Conservation (phyloP, 2,113 vertebrate species). For the Hippocampus mohnikei region DNA sequence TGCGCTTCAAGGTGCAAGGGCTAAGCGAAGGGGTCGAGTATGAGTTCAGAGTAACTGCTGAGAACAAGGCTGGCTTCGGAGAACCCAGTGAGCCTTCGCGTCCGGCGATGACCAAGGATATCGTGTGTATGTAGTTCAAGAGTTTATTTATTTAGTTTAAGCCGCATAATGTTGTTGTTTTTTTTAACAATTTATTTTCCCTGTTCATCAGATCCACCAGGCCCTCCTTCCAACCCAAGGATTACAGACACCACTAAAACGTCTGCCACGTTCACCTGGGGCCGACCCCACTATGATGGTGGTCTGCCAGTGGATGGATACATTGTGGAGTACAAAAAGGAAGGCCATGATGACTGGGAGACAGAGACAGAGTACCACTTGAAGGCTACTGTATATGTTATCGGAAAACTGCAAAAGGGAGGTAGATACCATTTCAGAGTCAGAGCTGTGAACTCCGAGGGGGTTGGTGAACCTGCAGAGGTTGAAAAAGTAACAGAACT, state of each 20-base stretch:
- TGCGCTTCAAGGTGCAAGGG: slow-evolving; percentile 92
- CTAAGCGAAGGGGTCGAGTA: slow-evolving; percentile 92
- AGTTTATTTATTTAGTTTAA: neutral
- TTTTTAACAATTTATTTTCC: neutral
- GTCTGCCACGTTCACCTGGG: slow-evolving; percentile 88
- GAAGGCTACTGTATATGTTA: slow-evolving; percentile 87
- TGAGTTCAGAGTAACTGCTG: slow-evolving; percentile 95
- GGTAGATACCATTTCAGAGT: slow-evolving; percentile 95
- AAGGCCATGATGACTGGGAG: slow-evolving; percentile 90
- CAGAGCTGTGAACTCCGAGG: slow-evolving; percentile 88
- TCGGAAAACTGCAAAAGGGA: slow-evolving; percentile 86
- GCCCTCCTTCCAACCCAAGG: slow-evolving; percentile 91
- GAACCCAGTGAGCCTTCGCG: slow-evolving; percentile 87
- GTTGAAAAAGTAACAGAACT: slow-evolving; percentile 86
- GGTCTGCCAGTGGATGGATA: slow-evolving; percentile 93
- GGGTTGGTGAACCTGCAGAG: slow-evolving; percentile 86
- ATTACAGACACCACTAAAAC: slow-evolving; percentile 94
- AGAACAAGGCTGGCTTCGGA: slow-evolving; percentile 96
- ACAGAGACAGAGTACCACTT: slow-evolving; percentile 84
- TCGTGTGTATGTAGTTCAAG: slow-evolving; percentile 81
- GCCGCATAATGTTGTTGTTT: neutral
- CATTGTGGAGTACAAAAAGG: slow-evolving; percentile 92
- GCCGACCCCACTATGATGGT: slow-evolving; percentile 92
- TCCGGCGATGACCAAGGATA: slow-evolving; percentile 86
- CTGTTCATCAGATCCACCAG: slow-evolving; percentile 83